Percentiles rank a stretch among this genome's conserved stretches.
Evolutionary conservation across 2,113 vertebrate species (phyloP).

Genomic region (rat (Rattus norvegicus)): DNA sequence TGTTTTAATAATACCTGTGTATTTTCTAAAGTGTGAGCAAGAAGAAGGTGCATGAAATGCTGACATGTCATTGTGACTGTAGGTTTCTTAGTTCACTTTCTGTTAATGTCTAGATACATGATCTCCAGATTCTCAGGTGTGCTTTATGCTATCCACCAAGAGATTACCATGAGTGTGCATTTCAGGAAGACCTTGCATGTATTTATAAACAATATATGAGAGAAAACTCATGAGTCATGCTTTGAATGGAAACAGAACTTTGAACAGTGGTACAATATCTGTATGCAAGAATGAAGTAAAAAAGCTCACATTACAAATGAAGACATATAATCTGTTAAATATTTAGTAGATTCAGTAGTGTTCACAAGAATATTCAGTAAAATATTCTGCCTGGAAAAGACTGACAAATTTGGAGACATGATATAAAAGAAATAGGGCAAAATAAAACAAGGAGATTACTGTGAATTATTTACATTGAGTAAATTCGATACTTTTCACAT

Average conservation of each 20-base stretch:
- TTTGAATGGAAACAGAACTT: background rate
- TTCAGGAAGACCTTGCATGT: background rate
- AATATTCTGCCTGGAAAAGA: background rate
- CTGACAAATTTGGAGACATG: background rate
- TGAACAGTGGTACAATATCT: background rate
- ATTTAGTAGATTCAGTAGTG: background rate
- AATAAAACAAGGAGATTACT: background rate
- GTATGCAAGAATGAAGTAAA: background rate
- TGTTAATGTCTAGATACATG: background rate
- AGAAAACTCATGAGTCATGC: background rate
- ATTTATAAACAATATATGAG: background rate
- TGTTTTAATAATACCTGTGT: background rate
- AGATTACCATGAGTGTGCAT: background rate
- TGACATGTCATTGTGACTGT: background rate
- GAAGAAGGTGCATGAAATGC: background rate
- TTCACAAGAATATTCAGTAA: background rate
- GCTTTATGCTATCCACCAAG: background rate
- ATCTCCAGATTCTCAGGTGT: background rate
- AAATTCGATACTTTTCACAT: background rate
- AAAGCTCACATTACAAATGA: background rate
- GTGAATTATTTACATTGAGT: background rate
- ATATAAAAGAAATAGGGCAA: background rate
- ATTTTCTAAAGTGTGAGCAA: background rate
- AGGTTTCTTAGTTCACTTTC: background rate
- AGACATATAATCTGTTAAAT: background rate